These are phyloP conservation scores for Hydrolagus affinis DNA, from an alignment of 2,113 vertebrate genomes.

Conservation along the genomic window DNA sequence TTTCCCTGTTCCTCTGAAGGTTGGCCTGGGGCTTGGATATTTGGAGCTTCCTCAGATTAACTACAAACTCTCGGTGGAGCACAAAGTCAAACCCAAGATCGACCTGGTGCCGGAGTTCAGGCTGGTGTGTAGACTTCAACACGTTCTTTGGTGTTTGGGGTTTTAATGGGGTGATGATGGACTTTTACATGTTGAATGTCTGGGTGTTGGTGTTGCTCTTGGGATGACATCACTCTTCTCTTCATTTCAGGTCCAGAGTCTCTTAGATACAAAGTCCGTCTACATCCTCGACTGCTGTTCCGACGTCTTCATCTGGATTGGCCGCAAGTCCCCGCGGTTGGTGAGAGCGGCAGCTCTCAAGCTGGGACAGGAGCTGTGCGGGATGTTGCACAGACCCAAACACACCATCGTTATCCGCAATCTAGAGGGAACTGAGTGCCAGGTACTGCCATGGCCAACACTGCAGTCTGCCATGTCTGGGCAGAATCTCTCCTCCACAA, in stretches of 20 bases:
- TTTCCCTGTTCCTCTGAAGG: conserved; percentile 52
- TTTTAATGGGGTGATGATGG: background rate
- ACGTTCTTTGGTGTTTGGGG: background rate
- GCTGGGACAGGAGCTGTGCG: conserved; percentile 89
- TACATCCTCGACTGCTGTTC: conserved; percentile 98
- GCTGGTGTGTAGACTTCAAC: conserved; percentile 59
- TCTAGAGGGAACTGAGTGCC: conserved; percentile 87
- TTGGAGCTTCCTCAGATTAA: conserved; percentile 95
- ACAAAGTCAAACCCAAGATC: conserved; percentile 79
- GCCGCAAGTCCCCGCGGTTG: conserved; percentile 82
- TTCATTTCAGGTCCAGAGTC: conserved; percentile 70
- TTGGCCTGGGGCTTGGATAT: conserved; percentile 88
- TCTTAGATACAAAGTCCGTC: conserved; percentile 85
- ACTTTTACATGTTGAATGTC: background rate
- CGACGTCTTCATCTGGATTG: conserved; percentile 94
- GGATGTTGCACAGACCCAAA: conserved; percentile 89
- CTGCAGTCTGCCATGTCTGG: too few relatives aligned
- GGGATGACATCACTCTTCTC: background rate
- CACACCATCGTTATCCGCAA: conserved; percentile 82
- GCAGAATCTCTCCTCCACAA: too few relatives aligned
- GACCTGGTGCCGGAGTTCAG: conserved; percentile 80
- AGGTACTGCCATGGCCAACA: conserved; percentile 54
- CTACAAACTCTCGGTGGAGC: conserved; percentile 92
- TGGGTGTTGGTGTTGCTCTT: background rate
- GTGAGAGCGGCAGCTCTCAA: conserved; percentile 88